Base-by-base conservation (phyloP, 35 echinoderm and acorn worm genomes). In the Diadema setosum region DNA sequence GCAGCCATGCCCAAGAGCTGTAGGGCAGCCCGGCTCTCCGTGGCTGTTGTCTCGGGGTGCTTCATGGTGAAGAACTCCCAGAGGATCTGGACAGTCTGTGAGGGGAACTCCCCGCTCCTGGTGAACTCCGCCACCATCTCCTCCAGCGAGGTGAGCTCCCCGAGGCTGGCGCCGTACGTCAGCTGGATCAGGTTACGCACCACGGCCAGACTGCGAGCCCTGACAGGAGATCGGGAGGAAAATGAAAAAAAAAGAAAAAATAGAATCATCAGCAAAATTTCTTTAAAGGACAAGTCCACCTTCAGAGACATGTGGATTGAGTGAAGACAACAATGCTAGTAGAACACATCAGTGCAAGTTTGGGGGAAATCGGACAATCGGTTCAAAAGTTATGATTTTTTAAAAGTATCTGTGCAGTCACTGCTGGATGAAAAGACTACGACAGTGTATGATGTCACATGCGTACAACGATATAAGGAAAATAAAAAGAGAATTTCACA, bases 41-140 rank as follows among this genome's bases (percentile, higher is more conserved):
- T 39, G 29, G 85, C 67, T 2, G 92, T 87, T 17, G 86, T 94
- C 60, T 86, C 84, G 11, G 89, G 45, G 75, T 94, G 89, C 52
- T 99, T 94, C 84, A 87, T 88, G 44, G 96, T 94, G 64, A 98
- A 98, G 36, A 84, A 89, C 75, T 99, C 96, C 96, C 96, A 99
- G 5, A 99, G 89, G 23, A 99, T 63, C 82, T 98, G 96, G 33
- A 90, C 86, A 16, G 91, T 93, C 75, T 94, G 96, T 17, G 86
- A 45, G 4, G 92, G 80, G 2, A 99, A 48, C 14, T 99, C 96
- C 21, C 91, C 65, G 81, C 86, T 92, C 30, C 69, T 67, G 17
- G 94, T 94, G 45, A 99, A 94, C 74, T 99, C 93, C 5, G 59
- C 81, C 8, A 99, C 75, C 33, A 99, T 84, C 64, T 99, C 96